These are phyloP conservation scores for Podarcis cretensis DNA, from an alignment of 2,113 vertebrate genomes.

Conservation along the genomic window DNA sequence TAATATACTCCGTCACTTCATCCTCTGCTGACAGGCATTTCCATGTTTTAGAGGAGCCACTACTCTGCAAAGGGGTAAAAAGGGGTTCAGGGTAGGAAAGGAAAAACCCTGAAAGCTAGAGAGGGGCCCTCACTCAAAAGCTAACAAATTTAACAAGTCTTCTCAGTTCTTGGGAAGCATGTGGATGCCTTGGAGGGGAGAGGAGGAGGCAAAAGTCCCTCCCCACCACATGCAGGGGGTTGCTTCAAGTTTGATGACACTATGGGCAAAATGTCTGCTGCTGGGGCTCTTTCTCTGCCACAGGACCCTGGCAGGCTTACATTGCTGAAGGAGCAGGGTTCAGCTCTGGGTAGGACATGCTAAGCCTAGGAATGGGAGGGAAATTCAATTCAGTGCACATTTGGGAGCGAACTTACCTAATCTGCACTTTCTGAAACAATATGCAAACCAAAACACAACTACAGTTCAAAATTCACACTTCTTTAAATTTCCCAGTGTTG, in stretches of 20 bases:
- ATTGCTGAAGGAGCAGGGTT: background rate
- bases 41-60: conserved; percentile 43
- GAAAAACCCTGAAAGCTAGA: background rate
- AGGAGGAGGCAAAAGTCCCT: background rate
- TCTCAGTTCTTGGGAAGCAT: background rate
- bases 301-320: background rate
- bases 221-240: background rate
- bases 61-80: conserved; percentile 45
- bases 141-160: background rate
- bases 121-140: background rate
- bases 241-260: background rate
- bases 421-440: no score
- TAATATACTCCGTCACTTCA: conserved; percentile 63
- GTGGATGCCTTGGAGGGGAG: background rate
- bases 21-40: conserved; percentile 57
- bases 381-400: no score
- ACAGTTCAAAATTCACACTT: no score
- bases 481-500: no score
- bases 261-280: background rate
- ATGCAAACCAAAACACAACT: no score
- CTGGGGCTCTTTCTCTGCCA: background rate
- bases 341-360: background rate
- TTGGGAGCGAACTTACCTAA: no score
- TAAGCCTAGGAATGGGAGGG: no score
- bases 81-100: conserved; percentile 39